These are phyloP conservation scores for Lasiurus borealis DNA, from an alignment of 2,113 vertebrate genomes.

Conservation along the genomic window DNA sequence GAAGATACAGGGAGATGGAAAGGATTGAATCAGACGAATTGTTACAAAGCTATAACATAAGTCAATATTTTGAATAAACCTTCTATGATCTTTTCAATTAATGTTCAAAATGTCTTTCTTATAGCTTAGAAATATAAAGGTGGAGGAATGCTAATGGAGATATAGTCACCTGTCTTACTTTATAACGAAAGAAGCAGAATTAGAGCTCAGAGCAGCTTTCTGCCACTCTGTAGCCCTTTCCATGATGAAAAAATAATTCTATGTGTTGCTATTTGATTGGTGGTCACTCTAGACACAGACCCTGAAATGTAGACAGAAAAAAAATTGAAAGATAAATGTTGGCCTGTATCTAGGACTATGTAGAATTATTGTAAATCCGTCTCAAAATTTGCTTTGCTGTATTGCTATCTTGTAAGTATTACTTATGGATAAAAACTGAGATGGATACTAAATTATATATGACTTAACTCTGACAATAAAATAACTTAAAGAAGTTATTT, in stretches of 20 bases:
- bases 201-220: neutral
- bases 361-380: neutral
- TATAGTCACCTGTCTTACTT: neutral
- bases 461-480: conserved; percentile 35
- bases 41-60: neutral
- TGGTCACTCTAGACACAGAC: neutral
- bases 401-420: conserved; percentile 35
- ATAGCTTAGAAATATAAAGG: conserved; percentile 5
- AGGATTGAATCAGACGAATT: neutral
- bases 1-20: neutral
- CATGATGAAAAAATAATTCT: conserved; percentile 29
- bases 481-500: neutral
- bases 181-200: neutral
- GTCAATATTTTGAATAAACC: neutral
- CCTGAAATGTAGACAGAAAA: neutral
- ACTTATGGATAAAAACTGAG: conserved; percentile 38
- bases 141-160: neutral
- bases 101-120: conserved; percentile 14
- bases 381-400: conserved; percentile 39
- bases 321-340: conserved; percentile 3
- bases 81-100: neutral
- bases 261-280: neutral
- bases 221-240: neutral
- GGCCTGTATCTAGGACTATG: neutral
- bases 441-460: conserved; percentile 18